Conservation (phyloP, 2,797 vertebrate species). For the Diceros bicornis region DNA sequence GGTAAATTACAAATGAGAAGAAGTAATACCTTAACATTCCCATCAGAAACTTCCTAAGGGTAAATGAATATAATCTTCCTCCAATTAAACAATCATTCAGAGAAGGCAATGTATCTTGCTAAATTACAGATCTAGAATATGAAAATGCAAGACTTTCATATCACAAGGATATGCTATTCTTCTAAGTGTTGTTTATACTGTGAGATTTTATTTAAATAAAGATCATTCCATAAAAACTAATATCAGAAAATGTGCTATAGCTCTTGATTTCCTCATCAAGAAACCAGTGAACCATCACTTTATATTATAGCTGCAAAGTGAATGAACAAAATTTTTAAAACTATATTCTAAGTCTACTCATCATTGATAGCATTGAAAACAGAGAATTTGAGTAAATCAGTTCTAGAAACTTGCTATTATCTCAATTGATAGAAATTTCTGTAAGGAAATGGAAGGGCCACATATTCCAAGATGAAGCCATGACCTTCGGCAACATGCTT, state of each 20-base stretch:
- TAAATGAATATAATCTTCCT: slow-evolving; percentile 42
- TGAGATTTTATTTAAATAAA: slow-evolving; percentile 43
- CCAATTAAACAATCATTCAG: neutral
- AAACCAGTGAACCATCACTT: slow-evolving; percentile 33
- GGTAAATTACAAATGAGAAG: neutral
- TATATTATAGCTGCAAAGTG: slow-evolving; percentile 18
- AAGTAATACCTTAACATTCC: neutral
- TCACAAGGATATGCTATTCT: neutral
- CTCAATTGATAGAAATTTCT: neutral
- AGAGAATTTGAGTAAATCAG: neutral
- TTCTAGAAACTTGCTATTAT: neutral
- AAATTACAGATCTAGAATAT: slow-evolving; percentile 59
- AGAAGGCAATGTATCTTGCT: neutral
- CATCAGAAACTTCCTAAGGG: slow-evolving; percentile 20
- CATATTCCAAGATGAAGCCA: neutral
- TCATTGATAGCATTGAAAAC: slow-evolving; percentile 22
- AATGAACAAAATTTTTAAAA: slow-evolving; percentile 27
- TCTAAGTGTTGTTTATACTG: neutral
- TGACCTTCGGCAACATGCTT: neutral
- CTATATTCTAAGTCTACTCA: neutral
- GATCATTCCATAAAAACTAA: neutral
- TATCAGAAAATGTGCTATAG: slow-evolving; percentile 23
- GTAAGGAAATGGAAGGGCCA: neutral
- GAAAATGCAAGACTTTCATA: slow-evolving; percentile 30
- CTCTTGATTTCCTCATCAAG: slow-evolving; percentile 47